Conservation (phyloP, 2,888 invertebrate species). For the Trilocha varians region DNA sequence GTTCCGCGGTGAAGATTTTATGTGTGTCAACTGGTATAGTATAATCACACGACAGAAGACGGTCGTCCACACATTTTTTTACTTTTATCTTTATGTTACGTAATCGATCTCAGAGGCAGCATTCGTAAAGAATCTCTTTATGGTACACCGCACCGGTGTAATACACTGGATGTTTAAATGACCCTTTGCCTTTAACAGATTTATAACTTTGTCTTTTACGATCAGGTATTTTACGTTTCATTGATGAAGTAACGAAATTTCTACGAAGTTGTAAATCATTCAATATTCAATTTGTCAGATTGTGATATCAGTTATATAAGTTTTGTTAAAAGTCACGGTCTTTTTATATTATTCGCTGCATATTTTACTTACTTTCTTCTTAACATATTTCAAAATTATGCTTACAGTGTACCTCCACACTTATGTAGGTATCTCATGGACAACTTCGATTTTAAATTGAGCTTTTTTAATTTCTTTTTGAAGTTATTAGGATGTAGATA, state of each 20-base stretch:
- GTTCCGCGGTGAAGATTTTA: slow-evolving; percentile 3
- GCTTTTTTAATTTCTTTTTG: no score
- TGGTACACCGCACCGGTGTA: not conserved
- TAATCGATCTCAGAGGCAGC: not conserved
- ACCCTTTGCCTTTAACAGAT: slow-evolving; percentile 34
- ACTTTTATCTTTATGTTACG: slow-evolving; percentile 29
- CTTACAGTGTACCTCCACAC: no score
- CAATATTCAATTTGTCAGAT: not conserved
- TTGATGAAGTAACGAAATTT: not conserved
- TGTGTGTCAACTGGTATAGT: slow-evolving; percentile 34
- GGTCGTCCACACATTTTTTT: slow-evolving; percentile 41
- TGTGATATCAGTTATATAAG: not conserved
- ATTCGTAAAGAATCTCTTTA: not conserved
- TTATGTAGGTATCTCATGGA: no score
- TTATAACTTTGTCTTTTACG: slow-evolving; percentile 17
- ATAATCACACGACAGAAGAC: slow-evolving; percentile 27
- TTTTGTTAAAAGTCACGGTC: not conserved
- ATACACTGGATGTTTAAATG: slow-evolving; percentile 18
- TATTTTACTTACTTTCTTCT: not conserved
- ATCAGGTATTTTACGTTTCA: slow-evolving; percentile 9
- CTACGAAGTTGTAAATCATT: not conserved
- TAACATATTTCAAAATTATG: no score
- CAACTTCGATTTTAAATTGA: no score
- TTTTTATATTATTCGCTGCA: not conserved
- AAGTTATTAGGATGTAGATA: no score